Evolutionary conservation across 2,888 invertebrate species (phyloP).

Genomic region (Xanthia icteritia): DNA sequence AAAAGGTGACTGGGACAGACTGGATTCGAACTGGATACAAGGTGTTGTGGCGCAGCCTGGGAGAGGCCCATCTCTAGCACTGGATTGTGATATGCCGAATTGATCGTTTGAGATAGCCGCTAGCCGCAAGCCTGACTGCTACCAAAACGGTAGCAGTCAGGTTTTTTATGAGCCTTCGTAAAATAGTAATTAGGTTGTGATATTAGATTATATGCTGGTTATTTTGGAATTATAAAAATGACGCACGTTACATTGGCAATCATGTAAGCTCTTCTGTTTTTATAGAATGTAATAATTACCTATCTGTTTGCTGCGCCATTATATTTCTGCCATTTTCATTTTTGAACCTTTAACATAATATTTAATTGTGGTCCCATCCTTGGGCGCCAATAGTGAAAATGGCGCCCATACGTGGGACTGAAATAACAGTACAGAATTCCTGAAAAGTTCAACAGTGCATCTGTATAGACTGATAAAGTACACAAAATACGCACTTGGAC

Average conservation of each 20-base stretch:
- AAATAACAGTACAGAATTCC: background rate
- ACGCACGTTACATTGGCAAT: background rate
- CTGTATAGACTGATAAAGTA: background rate
- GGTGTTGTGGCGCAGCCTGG: background rate
- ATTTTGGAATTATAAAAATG: background rate
- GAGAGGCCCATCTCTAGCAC: background rate
- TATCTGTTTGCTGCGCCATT: background rate
- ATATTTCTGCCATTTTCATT: background rate
- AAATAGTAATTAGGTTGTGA: background rate
- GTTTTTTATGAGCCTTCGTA: background rate
- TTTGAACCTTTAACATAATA: background rate
- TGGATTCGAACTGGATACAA: too few species aligned
- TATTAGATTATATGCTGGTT: background rate
- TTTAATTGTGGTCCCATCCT: background rate
- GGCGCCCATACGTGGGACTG: slow-evolving; percentile 20
- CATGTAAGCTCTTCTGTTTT: background rate
- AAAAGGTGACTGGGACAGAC: background rate
- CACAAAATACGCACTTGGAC: background rate
- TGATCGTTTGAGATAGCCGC: background rate
- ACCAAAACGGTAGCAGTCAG: too few species aligned
- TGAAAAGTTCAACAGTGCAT: background rate
- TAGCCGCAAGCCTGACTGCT: too few species aligned
- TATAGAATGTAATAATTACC: background rate
- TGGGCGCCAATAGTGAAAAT: slow-evolving; percentile 17
- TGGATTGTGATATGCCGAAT: background rate